A percentile compares a stretch with the other conserved stretches of the same genome.
Conservation (phyloP, 2,113 vertebrate genomes). For the Gallinago jamesoni region DNA sequence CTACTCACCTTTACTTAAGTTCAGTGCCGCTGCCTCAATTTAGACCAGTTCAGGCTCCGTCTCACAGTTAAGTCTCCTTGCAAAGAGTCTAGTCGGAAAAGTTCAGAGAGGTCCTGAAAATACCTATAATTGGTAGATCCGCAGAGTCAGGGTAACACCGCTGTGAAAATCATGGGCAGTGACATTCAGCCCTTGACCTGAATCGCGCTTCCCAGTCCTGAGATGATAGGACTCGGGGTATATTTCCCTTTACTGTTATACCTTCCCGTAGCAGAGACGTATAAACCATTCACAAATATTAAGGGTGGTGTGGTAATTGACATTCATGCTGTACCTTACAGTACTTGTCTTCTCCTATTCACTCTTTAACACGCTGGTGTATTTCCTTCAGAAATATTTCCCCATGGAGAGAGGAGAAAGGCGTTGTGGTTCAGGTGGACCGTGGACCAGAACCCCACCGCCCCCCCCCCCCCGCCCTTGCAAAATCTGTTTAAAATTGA, state of each 20-base stretch:
- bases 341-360: accelerated
- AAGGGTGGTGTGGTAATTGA: neutral
- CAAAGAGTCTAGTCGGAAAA: neutral
- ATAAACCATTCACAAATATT: neutral
- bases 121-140: slow-evolving; percentile 6
- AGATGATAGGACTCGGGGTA: neutral
- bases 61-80: slow-evolving; percentile 27
- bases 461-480: neutral
- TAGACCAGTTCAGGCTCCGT: neutral
- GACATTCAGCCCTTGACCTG: slow-evolving; percentile 43
- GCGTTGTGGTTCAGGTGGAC: accelerated
- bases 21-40: slow-evolving; percentile 9
- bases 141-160: neutral
- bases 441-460: neutral
- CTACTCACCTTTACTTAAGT: neutral
- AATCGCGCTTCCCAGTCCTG: neutral
- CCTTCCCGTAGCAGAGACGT: neutral
- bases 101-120: slow-evolving; percentile 35
- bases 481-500: neutral
- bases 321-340: neutral
- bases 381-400: neutral
- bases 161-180: slow-evolving; percentile 44
- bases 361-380: neutral
- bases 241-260: neutral
- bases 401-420: neutral